These are phyloP conservation scores for Tenualosa thibaudeaui DNA, from an alignment of 2,797 vertebrate genomes.

Conservation along the genomic window DNA sequence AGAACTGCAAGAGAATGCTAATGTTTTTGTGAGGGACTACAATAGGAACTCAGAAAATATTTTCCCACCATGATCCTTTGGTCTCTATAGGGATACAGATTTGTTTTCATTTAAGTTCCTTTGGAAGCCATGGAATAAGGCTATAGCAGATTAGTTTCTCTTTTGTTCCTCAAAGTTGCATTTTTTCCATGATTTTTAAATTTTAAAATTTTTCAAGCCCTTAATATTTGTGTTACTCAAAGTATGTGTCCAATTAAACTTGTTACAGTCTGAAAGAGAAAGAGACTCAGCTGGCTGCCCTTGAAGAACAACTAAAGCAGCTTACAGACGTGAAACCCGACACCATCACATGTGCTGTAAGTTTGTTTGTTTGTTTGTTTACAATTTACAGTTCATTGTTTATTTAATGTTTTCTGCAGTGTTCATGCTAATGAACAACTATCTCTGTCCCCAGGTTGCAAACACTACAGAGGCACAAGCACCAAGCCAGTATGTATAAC, in stretches of 20 bases:
- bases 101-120: no score
- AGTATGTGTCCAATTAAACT: conserved; percentile 14
- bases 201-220: no score
- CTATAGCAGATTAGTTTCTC: no score
- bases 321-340: conserved; percentile 30
- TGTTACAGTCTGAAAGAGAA: conserved; percentile 70
- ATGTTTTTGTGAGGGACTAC: no score
- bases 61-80: no score
- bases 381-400: no score
- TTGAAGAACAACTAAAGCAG: conserved; percentile 42
- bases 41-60: no score
- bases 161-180: no score
- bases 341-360: conserved; percentile 32
- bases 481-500: neutral
- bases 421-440: neutral
- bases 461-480: conserved; percentile 9
- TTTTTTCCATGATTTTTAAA: no score
- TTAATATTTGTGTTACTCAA: neutral
- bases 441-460: neutral
- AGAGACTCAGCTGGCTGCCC: conserved; percentile 25
- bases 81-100: no score
- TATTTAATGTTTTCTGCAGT: neutral
- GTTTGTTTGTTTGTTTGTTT: neutral
- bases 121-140: no score
- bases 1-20: no score